phyloP scores from a whole-genome alignment of 2,888 invertebrate species.

The Pediacus dermestoides region DNA sequence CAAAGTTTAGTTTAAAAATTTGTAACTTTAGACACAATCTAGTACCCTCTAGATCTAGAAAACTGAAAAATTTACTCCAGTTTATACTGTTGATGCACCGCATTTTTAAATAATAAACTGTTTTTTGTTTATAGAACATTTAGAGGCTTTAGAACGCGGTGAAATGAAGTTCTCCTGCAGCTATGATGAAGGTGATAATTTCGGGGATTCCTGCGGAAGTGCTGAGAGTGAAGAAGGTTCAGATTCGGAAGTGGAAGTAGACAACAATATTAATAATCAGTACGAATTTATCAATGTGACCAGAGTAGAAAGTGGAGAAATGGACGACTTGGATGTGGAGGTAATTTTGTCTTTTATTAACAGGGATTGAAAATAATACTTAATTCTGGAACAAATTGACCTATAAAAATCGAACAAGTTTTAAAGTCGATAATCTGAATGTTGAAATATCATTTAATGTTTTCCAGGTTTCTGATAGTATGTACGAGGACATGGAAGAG shows the following conservation, averaged over 20 bases:
- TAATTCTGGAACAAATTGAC: too few relatives aligned
- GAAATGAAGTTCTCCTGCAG: slow-evolving; percentile 78
- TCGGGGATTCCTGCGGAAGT: slow-evolving; percentile 58
- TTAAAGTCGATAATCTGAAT: too few relatives aligned
- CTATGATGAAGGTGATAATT: slow-evolving; percentile 47
- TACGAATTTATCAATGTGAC: slow-evolving; percentile 55
- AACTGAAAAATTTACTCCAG: too few relatives aligned
- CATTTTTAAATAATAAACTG: slow-evolving; percentile 8
- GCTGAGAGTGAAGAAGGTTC: slow-evolving; percentile 68
- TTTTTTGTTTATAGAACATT: slow-evolving; percentile 57
- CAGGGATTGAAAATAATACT: too few relatives aligned
- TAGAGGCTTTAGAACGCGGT: slow-evolving; percentile 80
- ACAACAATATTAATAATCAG: slow-evolving; percentile 32
- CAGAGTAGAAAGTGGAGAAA: slow-evolving; percentile 43
- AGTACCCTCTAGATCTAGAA: too few relatives aligned
- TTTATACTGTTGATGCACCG: too few relatives aligned
- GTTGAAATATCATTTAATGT: slow-evolving; percentile 21
- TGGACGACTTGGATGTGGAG: slow-evolving; percentile 56
- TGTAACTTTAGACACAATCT: too few relatives aligned
- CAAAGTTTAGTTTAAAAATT: slow-evolving; percentile 1
- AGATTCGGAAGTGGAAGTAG: slow-evolving; percentile 54
- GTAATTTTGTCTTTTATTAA: too few relatives aligned
- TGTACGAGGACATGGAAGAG: slow-evolving; percentile 73
- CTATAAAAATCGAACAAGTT: too few relatives aligned
- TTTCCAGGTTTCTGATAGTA: slow-evolving; percentile 63